Evolutionary conservation across 2,797 vertebrate species (phyloP), one percentile per base, ranked within the genome.

Genomic region (Ctenopoma kingsleyae): DNA sequence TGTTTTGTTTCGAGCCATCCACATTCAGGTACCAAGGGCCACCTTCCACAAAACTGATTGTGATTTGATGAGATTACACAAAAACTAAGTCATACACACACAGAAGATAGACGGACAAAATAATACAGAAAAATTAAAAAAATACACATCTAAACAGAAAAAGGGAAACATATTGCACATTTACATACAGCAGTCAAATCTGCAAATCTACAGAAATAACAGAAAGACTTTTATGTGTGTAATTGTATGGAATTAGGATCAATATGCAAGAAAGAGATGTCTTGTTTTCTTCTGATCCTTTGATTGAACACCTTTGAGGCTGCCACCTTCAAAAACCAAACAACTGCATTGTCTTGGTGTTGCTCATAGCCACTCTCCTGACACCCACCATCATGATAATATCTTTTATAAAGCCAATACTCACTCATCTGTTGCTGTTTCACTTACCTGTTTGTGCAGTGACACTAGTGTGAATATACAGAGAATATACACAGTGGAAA

Each of bases 271-370:
- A 5, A 35, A 35, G 7, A 35, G 23, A 63, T 53, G 9, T 69
- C 56, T 52, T 66, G 53, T 71, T 60, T 67, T 49, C 27, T 63
- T 71, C 20, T 44, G 22, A 30, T 55, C 19, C 27, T 67, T 58
- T 69, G 44, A 69, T 54, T 64, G 44, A 62, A 62, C 40, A 62
- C 59, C 59, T 56, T 16, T 12, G 64, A 79, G 60, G 53, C 46
- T 19, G 55, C 32, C 8, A 4, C 32, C 51, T 70, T 64, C 48
- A 30, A 49, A 80, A 57, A 50, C 12, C 36, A 50, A 66, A 36
- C 58, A 15, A 11, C 49, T 55, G 25, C 60, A 71, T 20, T 43
- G 35, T 64, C 49, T 61, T n/a, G 0, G 4, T 0, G 10, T 25
- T 62, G 38, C 44, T 67, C 43, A 19, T 6, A 63, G 38, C 50